Percentiles rank a stretch among this genome's conserved stretches.
phyloP scores from a whole-genome alignment of 2,797 vertebrate genomes.

The Zonotrichia albicollis region DNA sequence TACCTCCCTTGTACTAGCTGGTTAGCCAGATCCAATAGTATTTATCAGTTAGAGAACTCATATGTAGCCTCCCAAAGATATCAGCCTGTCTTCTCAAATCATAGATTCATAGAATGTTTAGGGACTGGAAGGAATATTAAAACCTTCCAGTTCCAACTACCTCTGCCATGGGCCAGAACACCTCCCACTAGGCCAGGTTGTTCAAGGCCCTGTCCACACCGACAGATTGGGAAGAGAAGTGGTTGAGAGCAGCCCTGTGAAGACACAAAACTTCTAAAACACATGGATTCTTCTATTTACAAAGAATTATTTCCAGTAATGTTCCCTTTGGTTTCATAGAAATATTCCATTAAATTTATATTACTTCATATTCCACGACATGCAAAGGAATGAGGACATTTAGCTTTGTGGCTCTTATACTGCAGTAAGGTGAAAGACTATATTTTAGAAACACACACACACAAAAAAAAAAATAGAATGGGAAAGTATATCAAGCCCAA shows the following conservation, averaged over 20 bases:
- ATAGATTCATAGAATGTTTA: background rate
- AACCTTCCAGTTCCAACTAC: background rate
- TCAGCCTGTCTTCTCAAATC: background rate
- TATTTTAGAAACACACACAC: background rate
- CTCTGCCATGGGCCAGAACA: background rate
- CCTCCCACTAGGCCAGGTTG: background rate
- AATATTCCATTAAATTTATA: background rate
- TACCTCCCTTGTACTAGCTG: background rate
- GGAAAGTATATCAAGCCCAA: background rate
- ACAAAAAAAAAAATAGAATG: too few relatives aligned
- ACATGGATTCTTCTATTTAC: background rate
- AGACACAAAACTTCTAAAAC: background rate
- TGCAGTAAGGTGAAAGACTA: background rate
- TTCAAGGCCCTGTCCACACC: background rate
- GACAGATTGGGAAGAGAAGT: background rate
- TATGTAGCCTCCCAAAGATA: background rate
- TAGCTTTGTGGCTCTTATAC: background rate
- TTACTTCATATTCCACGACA: background rate
- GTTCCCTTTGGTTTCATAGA: background rate
- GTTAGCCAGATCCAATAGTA: background rate
- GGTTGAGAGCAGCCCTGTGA: accelerated
- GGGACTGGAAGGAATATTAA: background rate
- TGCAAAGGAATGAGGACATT: background rate
- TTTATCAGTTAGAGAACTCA: background rate
- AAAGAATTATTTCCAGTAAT: background rate